phyloP scores from a whole-genome alignment of 1,140 invertebrate genomes.

The Brachystomella parvula region DNA sequence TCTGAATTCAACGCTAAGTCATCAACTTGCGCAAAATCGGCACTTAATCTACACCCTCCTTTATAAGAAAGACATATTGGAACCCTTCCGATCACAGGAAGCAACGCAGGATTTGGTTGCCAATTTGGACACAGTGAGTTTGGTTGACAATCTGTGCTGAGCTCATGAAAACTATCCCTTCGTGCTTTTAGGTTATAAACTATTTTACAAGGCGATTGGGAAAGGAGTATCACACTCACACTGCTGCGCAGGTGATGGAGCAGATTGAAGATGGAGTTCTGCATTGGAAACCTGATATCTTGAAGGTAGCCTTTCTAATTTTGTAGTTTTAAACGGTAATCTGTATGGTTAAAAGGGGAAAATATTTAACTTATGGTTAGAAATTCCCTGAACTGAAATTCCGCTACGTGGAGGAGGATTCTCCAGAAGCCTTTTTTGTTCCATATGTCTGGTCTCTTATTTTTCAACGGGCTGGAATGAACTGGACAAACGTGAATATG shows the following conservation, averaged over 20 bases:
- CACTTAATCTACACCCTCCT: constrained; percentile 93
- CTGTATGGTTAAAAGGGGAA: background rate
- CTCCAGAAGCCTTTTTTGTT: constrained; percentile 98
- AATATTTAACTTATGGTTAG: constrained; percentile 48
- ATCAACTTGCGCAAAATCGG: constrained; percentile 80
- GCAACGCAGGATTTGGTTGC: constrained; percentile 92
- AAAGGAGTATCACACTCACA: constrained; percentile 54
- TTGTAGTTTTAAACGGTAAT: background rate
- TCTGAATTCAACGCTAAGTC: constrained; percentile 82
- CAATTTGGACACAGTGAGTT: constrained; percentile 83
- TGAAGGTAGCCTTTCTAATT: constrained; percentile 59
- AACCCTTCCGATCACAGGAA: constrained; percentile 72
- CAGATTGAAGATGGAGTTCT: constrained; percentile 73
- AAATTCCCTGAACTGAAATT: constrained; percentile 99
- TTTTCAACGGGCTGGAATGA: constrained; percentile 65
- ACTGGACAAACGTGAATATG: constrained; percentile 56
- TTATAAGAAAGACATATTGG: constrained; percentile 87
- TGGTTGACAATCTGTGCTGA: background rate
- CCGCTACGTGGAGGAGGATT: constrained; percentile 97
- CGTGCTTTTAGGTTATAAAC: constrained; percentile 62
- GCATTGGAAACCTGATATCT: constrained; percentile 62
- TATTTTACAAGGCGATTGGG: constrained; percentile 73
- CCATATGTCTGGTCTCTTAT: constrained; percentile 96
- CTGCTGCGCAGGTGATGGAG: constrained; percentile 70
- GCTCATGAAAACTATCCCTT: constrained; percentile 8